Conservation (phyloP, 2,113 vertebrate genomes). For the Pitta sordida region DNA sequence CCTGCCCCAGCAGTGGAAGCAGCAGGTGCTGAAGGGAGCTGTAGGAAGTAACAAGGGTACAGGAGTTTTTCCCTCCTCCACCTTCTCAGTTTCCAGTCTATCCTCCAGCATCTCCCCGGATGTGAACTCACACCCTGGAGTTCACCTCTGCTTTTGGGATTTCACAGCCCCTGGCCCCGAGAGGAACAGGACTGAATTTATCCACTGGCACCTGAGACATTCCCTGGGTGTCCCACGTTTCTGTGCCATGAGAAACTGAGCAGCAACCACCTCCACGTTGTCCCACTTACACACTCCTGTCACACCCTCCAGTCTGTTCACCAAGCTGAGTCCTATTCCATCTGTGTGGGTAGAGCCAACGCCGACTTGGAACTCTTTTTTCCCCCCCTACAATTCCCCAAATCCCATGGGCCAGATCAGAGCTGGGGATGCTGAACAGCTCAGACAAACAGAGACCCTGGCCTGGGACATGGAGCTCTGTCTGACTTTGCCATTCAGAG, state of each 20-base stretch:
- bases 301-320: not conserved
- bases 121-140: not conserved
- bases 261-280: too few species aligned
- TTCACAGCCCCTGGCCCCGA: not conserved
- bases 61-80: not conserved
- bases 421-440: not conserved
- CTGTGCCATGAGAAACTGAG: not conserved
- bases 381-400: not conserved
- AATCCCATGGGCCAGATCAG: too few species aligned
- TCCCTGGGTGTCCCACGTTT: not conserved
- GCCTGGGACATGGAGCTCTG: not conserved
- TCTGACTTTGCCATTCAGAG: not conserved
- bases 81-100: not conserved
- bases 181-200: not conserved
- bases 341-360: fast-evolving
- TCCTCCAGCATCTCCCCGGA: not conserved
- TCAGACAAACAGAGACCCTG: not conserved
- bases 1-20: not conserved
- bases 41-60: not conserved
- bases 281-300: not conserved
- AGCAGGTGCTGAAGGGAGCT: not conserved
- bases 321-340: not conserved
- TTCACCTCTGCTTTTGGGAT: not conserved
- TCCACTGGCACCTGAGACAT: not conserved
- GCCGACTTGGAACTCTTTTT: not conserved